Evolutionary conservation across 2,113 vertebrate genomes (phyloP), one percentile per base, ranked within the genome.

Genomic region (Myodes glareolus): DNA sequence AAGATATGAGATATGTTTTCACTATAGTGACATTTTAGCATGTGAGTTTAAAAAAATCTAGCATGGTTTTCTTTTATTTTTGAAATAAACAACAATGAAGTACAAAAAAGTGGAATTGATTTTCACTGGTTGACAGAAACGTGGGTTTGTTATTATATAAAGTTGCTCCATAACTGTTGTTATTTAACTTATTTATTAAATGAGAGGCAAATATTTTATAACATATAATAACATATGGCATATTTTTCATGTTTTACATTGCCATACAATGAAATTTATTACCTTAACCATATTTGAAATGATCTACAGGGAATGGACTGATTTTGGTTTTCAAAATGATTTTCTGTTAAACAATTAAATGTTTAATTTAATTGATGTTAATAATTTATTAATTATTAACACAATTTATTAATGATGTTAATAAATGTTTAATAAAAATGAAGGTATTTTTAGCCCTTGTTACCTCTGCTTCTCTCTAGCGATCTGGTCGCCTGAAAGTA

Each of bases 311-410:
- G 13, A 75, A 70, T 77, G 5, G 88, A 17, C 45, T 73, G 67
- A 33, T 92, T 93, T 93, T 88, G 70, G 8, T 73, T 80, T 80
- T 95, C n/a, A 52, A 95, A 63, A 33, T 27, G 63, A 23, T 78
- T 88, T 75, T 52, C 75, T 80, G 47, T 90, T 45, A 76, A 91
- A 58, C 94, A 78, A 93, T 90, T 63, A 92, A n/a, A n/a, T n/a
- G n/a, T n/a, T n/a, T n/a, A n/a, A n/a, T n/a, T n/a, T n/a, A n/a
- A n/a, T n/a, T n/a, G n/a, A n/a, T n/a, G n/a, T n/a, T n/a, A n/a
- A n/a, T n/a, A n/a, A n/a, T n/a, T n/a, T n/a, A n/a, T n/a, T n/a
- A n/a, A n/a, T n/a, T n/a, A n/a, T n/a, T n/a, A n/a, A n/a, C n/a
- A n/a, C n/a, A n/a, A n/a, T n/a, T n/a, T n/a, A n/a, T n/a, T n/a